Base-by-base conservation (phyloP, 53 echinoderm and acorn worm genomes). In the Antedon mediterranea region DNA sequence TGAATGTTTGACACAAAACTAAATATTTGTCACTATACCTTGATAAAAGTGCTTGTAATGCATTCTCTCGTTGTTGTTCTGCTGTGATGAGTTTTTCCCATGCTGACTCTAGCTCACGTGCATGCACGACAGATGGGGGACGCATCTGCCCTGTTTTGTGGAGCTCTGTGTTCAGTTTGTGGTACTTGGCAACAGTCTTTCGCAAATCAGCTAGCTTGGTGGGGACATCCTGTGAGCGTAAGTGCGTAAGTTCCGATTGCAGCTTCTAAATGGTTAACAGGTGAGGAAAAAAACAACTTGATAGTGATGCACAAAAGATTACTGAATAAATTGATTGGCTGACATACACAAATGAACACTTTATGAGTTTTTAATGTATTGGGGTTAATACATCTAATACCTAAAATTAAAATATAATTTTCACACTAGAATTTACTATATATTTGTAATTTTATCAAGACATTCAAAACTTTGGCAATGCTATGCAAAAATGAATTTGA, bases 211-310 rank as follows among this genome's bases (percentile, higher is more conserved):
- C 78, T 78, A 90, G 86, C 81, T 87, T 97, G 73, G 82, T 27
- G 92, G 98, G 98, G 92, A 98, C 88, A 72, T 89, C 92, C 74
- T 93, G 88, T 77, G 91, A 80, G 80, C 89, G 83, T 79, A 94
- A 91, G 75, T 89, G 89, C 77, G 81, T 86, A 74, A 91, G 81
- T 73, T 91, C 91, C 81, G 87, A 78, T 77, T 84, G 85, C 76
- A 87, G 82, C 42, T 81, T 93, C 93, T 93, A 79, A 9, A 29
- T n/a, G n/a, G 27, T 29, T n/a, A n/a, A n/a, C n/a, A n/a, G n/a
- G n/a, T n/a, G n/a, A n/a, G n/a, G n/a, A 76, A 26, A 29, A 34
- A 74, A 0, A 20, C 28, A 34, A 31, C 0, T 72, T 23, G 1
- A 3, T 31, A 28, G 20, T 4, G 37, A 37, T 11, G 4, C 37